Conservation (phyloP, 1,140 invertebrate species). For the Caenorhabditis inopinata region DNA sequence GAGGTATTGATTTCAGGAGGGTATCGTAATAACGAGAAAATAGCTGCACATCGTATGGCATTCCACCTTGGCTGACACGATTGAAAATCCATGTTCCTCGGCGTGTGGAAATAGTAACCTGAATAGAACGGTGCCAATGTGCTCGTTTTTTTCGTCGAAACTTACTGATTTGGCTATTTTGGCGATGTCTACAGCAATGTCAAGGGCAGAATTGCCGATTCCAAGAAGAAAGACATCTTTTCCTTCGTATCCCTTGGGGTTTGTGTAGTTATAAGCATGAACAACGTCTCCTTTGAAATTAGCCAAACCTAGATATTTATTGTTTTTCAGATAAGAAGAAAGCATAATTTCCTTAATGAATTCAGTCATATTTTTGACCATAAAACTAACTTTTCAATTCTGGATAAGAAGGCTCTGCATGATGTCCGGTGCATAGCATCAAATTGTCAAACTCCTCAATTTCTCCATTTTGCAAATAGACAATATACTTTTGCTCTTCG, state of each 20-base stretch:
- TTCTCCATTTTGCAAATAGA: conserved; percentile 48
- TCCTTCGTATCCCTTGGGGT: conserved; percentile 66
- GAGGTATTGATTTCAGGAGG: conserved; percentile 55
- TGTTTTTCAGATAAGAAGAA: too few species aligned
- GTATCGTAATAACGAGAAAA: conserved; percentile 51
- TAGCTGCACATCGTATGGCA: conserved; percentile 62
- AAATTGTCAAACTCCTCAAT: conserved; percentile 58
- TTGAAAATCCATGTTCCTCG: conserved; percentile 69
- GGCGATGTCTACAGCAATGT: conserved; percentile 70
- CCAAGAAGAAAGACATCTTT: conserved; percentile 69
- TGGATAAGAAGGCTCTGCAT: conserved; percentile 66
- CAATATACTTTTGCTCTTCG: neutral
- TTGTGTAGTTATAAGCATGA: conserved; percentile 69
- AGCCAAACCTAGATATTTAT: conserved; percentile 58
- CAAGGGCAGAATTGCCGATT: conserved; percentile 71
- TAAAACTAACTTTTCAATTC: conserved; percentile 63
- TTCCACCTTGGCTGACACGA: conserved; percentile 62
- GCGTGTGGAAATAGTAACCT: conserved; percentile 69
- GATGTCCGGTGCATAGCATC: conserved; percentile 69
- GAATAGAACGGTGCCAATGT: conserved; percentile 12
- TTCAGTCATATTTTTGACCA: too few species aligned
- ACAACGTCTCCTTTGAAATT: conserved; percentile 68
- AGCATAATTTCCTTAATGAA: too few species aligned
- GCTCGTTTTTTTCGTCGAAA: too few species aligned
- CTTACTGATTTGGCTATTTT: conserved; percentile 68